Evolutionary conservation across 2,888 invertebrate genomes (phyloP).

Genomic region (Drosophila anomalata): DNA sequence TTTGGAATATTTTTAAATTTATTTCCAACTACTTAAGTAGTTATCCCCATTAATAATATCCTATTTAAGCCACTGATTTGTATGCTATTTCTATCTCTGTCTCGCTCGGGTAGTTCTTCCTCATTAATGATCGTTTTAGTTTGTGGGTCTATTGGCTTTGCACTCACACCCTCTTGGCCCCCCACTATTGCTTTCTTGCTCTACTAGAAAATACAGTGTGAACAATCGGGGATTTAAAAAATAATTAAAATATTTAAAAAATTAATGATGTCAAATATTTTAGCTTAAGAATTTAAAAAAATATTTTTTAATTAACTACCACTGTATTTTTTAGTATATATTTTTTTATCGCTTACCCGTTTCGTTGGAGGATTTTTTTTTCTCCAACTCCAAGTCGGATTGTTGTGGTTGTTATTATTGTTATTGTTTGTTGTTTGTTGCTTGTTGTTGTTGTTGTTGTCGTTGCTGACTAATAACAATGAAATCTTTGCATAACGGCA

Average conservation of each 20-base stretch:
- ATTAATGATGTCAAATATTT: too few species aligned
- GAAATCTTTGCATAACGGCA: constrained; percentile 67
- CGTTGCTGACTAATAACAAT: constrained; percentile 70
- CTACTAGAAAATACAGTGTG: neutral
- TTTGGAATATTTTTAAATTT: neutral
- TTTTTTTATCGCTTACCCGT: constrained; percentile 60
- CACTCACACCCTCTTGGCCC: constrained; percentile 12
- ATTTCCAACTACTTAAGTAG: neutral
- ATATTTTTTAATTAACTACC: neutral
- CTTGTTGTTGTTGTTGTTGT: constrained; percentile 11
- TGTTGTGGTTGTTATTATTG: neutral
- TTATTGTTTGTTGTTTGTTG: neutral
- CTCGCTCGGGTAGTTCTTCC: neutral
- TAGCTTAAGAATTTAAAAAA: neutral
- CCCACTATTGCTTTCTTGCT: neutral
- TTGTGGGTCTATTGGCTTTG: constrained; percentile 25
- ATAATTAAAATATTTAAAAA: too few species aligned
- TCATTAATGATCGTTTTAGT: constrained; percentile 17
- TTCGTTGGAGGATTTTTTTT: constrained; percentile 7
- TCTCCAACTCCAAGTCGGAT: constrained; percentile 5
- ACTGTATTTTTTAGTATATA: constrained; percentile 5
- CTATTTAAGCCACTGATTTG: neutral
- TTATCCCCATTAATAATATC: neutral
- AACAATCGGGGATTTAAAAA: too few species aligned
- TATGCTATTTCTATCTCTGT: neutral